Base-by-base conservation (phyloP, 2,888 invertebrate genomes). In the Timema podura region DNA sequence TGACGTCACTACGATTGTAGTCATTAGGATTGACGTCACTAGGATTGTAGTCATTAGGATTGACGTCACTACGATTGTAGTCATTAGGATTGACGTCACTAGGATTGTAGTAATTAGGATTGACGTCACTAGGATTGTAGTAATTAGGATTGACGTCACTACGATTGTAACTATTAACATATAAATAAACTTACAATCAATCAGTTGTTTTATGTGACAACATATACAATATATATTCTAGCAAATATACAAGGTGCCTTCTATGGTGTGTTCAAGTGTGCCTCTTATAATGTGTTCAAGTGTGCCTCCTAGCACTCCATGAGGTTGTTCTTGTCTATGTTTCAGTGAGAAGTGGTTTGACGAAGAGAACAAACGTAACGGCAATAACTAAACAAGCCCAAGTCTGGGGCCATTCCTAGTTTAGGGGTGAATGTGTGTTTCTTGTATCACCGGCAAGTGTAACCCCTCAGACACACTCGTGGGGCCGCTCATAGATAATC, bases 311-410 rank as follows among this genome's bases (percentile, higher is more conserved):
- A 30, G 30, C 30, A 30, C 30, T 30, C 30, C 30, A 30, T 30
- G 30, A 30, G 30, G 30, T 30, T 15, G 59, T 70, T 59, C 67
- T 67, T 71, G 72, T 75, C 75, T 77, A 71, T 78, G 75, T 88
- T 87, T 66, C 85, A 89, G 89, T 80, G 89, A 89, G 84, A 88
- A 88, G 79, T 89, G 85, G 83, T 89, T 86, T 81, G 88, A 87
- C 75, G 86, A 85, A 73, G 85, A 85, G 75, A 77, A 75, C 65
- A 77, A 77, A 48, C 77, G 76, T 68, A 74, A 72, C 44, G 70
- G 68, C 30, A 70, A 70, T 30, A 30, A 30, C 30, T 30, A 30
- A 30, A 30, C 30, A 30, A 30, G 2, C 30, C 30, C 30, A 30
- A 30, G 30, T 2, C 30, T 30, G 30, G 30, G 30, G 3, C 30